These are phyloP conservation scores for Acropora yongei DNA, from an alignment of 64 coral and sea anemone species.

Conservation along the genomic window DNA sequence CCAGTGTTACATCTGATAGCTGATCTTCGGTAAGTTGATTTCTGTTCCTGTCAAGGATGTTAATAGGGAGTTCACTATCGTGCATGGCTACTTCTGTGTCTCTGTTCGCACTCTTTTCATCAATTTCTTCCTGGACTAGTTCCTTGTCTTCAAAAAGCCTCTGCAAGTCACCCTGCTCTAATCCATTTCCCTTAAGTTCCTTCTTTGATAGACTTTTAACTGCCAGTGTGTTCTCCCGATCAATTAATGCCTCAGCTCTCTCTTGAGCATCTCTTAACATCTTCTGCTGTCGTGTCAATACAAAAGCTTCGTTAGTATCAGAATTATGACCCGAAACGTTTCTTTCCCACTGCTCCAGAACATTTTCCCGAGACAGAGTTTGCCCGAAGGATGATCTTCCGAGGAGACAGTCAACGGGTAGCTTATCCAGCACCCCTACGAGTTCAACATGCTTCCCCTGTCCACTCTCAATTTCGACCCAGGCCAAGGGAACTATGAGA, in stretches of 20 bases:
- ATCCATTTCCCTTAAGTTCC: background rate
- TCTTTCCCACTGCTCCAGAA: slow-evolving; percentile 33
- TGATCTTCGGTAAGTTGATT: too few relatives aligned
- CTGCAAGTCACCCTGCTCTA: background rate
- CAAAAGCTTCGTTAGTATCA: background rate
- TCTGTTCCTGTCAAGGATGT: too few relatives aligned
- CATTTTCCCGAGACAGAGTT: background rate
- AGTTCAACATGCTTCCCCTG: slow-evolving; percentile 19
- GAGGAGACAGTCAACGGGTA: slow-evolving; percentile 25
- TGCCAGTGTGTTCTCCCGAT: slow-evolving; percentile 9
- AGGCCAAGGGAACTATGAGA: background rate
- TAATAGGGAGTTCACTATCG: too few relatives aligned
- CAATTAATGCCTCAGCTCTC: background rate
- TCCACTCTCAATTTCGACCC: background rate
- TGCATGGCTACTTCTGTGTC: too few relatives aligned
- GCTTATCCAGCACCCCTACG: background rate
- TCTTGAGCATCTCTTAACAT: slow-evolving; percentile 26
- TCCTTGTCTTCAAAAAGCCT: background rate
- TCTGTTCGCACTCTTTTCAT: too few relatives aligned
- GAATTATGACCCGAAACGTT: background rate
- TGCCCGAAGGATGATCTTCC: slow-evolving; percentile 16
- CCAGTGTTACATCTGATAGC: too few relatives aligned
- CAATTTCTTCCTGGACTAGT: background rate
- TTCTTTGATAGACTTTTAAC: background rate
- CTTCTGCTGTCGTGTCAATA: background rate